A percentile compares a stretch with the other conserved stretches of the same genome.
Evolutionary conservation across 2,797 vertebrate species (phyloP).

Genomic region (Hypotaenidia philippensis): DNA sequence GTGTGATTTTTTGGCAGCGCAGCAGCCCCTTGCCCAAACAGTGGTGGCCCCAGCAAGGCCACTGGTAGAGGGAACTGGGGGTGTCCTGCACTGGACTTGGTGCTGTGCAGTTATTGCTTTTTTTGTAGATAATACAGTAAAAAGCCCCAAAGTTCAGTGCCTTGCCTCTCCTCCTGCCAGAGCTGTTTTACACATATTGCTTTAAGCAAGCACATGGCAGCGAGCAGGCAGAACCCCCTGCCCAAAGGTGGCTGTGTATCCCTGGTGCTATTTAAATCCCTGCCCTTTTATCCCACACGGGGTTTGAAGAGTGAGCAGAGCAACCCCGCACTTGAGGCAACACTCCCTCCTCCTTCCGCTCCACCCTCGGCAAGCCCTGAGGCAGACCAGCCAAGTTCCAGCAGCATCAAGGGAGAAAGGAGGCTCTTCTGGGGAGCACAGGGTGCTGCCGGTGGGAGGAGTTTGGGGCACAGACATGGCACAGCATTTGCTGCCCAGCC

Average conservation of each 20-base stretch:
- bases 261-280: neutral
- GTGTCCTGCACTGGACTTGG: neutral
- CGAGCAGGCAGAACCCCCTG: neutral
- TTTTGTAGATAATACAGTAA: neutral
- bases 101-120: neutral
- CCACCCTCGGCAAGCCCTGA: fast-evolving
- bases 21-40: neutral
- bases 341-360: neutral
- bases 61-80: neutral
- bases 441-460: neutral
- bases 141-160: neutral
- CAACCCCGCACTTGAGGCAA: neutral
- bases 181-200: neutral
- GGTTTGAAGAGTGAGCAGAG: neutral
- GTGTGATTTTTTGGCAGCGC: neutral
- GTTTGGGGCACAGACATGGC: neutral
- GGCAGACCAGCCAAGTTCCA: neutral
- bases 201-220: neutral
- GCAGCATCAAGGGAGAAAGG: neutral
- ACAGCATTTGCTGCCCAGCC: neutral
- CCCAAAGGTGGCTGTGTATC: neutral
- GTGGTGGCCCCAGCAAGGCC: neutral
- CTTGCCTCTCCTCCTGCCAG: neutral
- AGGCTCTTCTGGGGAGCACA: neutral
- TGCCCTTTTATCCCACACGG: neutral